Evolutionary conservation across 2,113 vertebrate genomes (phyloP), one percentile per base, ranked within the genome.

Genomic region (Leucopsar rothschildi): DNA sequence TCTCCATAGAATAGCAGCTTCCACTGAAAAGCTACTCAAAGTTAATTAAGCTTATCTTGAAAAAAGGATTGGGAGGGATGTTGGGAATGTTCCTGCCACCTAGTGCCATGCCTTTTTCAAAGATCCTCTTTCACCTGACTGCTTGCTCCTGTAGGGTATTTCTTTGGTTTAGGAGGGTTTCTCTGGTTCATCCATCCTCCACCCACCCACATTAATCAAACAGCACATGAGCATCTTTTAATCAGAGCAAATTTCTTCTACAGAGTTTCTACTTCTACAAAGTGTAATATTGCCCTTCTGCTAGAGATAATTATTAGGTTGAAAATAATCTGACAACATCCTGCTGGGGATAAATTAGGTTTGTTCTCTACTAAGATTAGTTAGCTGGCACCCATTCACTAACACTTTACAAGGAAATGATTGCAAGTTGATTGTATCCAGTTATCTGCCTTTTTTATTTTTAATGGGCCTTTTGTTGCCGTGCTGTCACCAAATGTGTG

Each of bases 311-410:
- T 88, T 92, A 69, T 56, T 92, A 66, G 45, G n/a, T 68, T 96
- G 86, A 75, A 93, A 90, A 73, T 92, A 94, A 94, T 92, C 79
- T 93, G 93, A 83, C 60, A 71, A 55, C 68, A n/a, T 81, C 79
- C 92, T 81, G 76, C 90, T 94, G 85, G 60, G 92, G 63, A 64
- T 94, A 86, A 92, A 90, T 95, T 73, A 84, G 44, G 40, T 90
- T 92, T 75, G 49, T 66, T 92, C 80, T 79, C 56, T 35, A 6
- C 44, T 73, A 44, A 69, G 68, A 86, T 96, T 73, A 95, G 85
- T 86, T 71, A 52, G 37, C 85, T 92, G 76, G 79, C 79, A 88
- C 56, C 47, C 60, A 18, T 78, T 96, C 76, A 60, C 71, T 44
- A 61, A 52, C 61, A 55, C 1, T 0, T 90, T 57, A 42, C 47